Evolutionary conservation across 2,888 invertebrate species (phyloP).

Genomic region (Drosophila colorata): DNA sequence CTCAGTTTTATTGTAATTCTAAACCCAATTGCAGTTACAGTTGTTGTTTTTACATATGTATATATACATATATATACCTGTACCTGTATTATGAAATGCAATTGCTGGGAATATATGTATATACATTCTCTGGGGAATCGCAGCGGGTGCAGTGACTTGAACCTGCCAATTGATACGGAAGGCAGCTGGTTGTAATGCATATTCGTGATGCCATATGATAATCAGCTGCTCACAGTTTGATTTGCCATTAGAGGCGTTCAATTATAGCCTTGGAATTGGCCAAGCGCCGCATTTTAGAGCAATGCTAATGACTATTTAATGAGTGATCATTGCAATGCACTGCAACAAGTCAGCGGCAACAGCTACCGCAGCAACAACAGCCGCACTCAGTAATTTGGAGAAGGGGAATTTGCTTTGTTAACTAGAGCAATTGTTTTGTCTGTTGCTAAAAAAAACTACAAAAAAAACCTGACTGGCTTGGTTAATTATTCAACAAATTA

Average conservation of each 20-base stretch:
- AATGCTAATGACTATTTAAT: conserved; percentile 49
- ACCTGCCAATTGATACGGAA: conserved; percentile 47
- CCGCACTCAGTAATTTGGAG: conserved; percentile 23
- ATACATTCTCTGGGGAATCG: conserved; percentile 9
- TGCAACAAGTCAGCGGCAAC: conserved; percentile 18
- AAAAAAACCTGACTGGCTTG: conserved; percentile 21
- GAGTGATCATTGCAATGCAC: conserved; percentile 48
- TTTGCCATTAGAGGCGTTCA: conserved; percentile 54
- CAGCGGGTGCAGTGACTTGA: conserved; percentile 55
- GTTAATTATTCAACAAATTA: conserved; percentile 43
- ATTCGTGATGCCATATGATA: conserved; percentile 58
- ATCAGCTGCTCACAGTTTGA: conserved; percentile 43
- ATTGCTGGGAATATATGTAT: conserved; percentile 4
- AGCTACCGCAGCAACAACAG: background rate
- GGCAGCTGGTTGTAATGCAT: conserved; percentile 41
- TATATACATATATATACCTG: conserved; percentile 1
- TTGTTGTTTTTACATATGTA: conserved; percentile 2
- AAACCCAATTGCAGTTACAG: conserved; percentile 35
- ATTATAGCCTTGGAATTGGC: conserved; percentile 55
- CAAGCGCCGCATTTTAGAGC: conserved; percentile 55
- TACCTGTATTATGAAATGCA: conserved; percentile 11
- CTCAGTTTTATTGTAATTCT: conserved; percentile 48
- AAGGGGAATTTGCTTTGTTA: conserved; percentile 15
- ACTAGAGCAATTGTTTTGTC: conserved; percentile 21
- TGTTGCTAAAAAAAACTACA: background rate